Evolutionary conservation across 2,797 vertebrate genomes (phyloP), one percentile per base, ranked within the genome.

Genomic region (Spinus pinus): DNA sequence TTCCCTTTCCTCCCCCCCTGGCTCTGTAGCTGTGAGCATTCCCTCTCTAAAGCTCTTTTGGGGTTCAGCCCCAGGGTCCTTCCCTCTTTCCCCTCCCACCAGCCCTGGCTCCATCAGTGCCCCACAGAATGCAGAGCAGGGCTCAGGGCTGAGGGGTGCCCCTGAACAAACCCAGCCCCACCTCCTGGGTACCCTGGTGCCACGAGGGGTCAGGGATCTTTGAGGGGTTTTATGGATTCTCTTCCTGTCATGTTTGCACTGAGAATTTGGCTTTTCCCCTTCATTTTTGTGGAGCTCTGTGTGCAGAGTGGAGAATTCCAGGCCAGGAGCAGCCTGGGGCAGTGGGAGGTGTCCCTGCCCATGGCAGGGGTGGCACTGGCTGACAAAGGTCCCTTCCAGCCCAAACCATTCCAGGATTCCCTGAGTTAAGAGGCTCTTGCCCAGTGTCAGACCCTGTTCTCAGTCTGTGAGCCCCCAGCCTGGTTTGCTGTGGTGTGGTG

Each of bases 1-100:
- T 31, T 31, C 20, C 30, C 51, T 6, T 22, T 13, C 3, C 22
- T 4, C 4, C 14, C 5, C 60, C 37, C 22, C 15, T 3, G 23
- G 56, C 1, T 12, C 39, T 46, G 39, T 3, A 56, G 51, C 58
- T 61, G 8, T 56, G 27, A 14, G 4, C 4, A 2, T 30, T 54
- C 25, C 6, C 49, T 66, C 28, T 1, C 7, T 30, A 1, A 1
- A 67, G 9, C 35, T 22, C 0, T 0, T 30, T 10, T 42, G 51
- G 66, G 7, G 10, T 22, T 77, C 54, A 57, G 33, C n/a, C 50
- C 44, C 33, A 1, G 1, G 44, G 28, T 20, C 42, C 6, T 9
- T 30, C 6, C 51, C 75, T 64, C 14, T 42, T 21, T 79, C 46
- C 58, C 35, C 51, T 65, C 56, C 71, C 61, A 12, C 37, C 37